Percentiles rank a stretch among this genome's conserved stretches.
phyloP scores from a whole-genome alignment of 2,888 invertebrate species.

The Flabesymbios commensalis region DNA sequence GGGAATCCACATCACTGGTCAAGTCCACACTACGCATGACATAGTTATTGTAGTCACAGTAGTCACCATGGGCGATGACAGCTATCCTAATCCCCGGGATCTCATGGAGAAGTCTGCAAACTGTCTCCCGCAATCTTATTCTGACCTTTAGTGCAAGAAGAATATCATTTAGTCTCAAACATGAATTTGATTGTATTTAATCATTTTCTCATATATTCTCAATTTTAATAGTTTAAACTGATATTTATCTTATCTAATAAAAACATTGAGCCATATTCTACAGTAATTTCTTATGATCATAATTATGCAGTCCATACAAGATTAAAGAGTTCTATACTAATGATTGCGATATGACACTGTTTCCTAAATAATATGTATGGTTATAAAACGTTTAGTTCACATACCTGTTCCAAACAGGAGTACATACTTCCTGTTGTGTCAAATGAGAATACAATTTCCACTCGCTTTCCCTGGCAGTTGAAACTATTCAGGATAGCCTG shows the following conservation, averaged over 20 bases:
- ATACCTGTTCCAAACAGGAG: constrained; percentile 42
- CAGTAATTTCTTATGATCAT: too few relatives aligned
- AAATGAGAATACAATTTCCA: constrained; percentile 57
- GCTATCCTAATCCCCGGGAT: constrained; percentile 51
- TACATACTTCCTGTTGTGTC: constrained; percentile 59
- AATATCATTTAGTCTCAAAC: neutral
- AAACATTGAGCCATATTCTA: too few relatives aligned
- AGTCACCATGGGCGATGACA: constrained; percentile 56
- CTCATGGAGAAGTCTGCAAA: constrained; percentile 43
- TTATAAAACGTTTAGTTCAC: too few relatives aligned
- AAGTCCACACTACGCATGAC: constrained; percentile 43
- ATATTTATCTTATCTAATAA: too few relatives aligned
- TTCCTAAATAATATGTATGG: too few relatives aligned
- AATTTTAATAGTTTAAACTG: too few relatives aligned
- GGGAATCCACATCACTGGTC: constrained; percentile 44
- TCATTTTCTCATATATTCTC: too few relatives aligned
- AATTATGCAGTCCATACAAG: too few relatives aligned
- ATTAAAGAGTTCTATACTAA: too few relatives aligned
- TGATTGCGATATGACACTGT: too few relatives aligned
- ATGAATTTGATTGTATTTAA: too few relatives aligned
- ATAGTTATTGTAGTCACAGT: constrained; percentile 45
- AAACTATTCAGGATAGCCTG: constrained; percentile 40
- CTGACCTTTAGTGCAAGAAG: constrained; percentile 41
- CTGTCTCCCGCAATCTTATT: constrained; percentile 40
- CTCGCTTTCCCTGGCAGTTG: constrained; percentile 39